Evolutionary conservation across 2,113 vertebrate genomes (phyloP), one percentile per base, ranked within the genome.

Genomic region (Gallinago undulata): DNA sequence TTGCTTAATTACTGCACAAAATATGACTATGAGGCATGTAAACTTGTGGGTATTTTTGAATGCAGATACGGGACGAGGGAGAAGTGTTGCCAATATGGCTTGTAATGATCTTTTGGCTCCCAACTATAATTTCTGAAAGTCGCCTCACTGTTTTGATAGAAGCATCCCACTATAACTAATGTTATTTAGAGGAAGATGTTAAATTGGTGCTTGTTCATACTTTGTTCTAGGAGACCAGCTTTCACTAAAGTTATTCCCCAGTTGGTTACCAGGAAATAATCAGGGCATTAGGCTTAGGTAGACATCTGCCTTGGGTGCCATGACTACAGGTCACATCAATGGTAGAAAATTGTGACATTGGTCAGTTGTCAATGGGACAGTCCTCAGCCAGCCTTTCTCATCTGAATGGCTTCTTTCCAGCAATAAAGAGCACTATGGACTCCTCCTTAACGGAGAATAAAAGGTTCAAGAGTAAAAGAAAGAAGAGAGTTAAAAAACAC

Each of bases 1-100:
- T 98, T 98, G 97, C 97, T 98, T 98, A 98, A 98, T 98, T 98
- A 98, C 96, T 94, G 90, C 90, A 96, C 94, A 96, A 96, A 98
- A 97, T 93, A 97, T 92, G 94, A 97, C 50, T 48, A 93, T n/a
- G 39, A 97, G 94, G 94, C 91, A 96, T 94, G 96, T 95, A 97
- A 96, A 97, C 94, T 94, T 93, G 69, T 87, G 76, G 92, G n/a
- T 94, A 72, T 94, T 90, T 57, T 53, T 94, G 73, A 83, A 55
- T 89, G 84, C 3, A 87, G 84, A 72, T 87, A 91, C 0, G 2
- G 83, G 75, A 18, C 1, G 1, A 81, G 82, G 86, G 70, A 79
- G 50, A 87, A 90, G 66, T 89, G 31, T 90, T 87, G 90, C 92
- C 94, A 97, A 63, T 92, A 84, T 76, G 93, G 91, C 89, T 96